Evolutionary conservation across 2,888 invertebrate species (phyloP).

Genomic region (Ectemnius continuus): DNA sequence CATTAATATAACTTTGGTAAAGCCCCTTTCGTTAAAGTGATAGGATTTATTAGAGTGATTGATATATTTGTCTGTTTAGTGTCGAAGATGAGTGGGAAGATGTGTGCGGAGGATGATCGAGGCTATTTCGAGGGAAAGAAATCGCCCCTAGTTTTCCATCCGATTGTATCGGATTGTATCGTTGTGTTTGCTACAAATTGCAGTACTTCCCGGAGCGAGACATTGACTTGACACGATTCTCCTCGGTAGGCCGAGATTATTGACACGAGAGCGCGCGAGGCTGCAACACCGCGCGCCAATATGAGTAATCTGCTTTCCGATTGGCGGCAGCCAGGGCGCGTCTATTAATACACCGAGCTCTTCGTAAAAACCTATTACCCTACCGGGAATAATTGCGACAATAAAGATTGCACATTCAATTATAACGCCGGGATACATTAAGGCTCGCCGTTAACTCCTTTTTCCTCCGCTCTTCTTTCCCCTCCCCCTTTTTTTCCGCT

Average conservation of each 20-base stretch:
- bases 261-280: slow-evolving; percentile 26
- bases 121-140: too few relatives aligned
- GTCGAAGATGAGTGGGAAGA: too few relatives aligned
- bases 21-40: too few relatives aligned
- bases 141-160: too few relatives aligned
- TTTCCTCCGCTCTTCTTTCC: slow-evolving; percentile 32
- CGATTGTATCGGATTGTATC: too few relatives aligned
- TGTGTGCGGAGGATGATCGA: too few relatives aligned
- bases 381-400: slow-evolving; percentile 46
- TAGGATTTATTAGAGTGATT: too few relatives aligned
- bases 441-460: slow-evolving; percentile 32
- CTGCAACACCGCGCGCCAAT: slow-evolving; percentile 6
- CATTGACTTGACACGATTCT: slow-evolving; percentile 49
- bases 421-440: slow-evolving; percentile 45
- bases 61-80: too few relatives aligned
- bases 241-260: slow-evolving; percentile 47
- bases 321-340: slow-evolving; percentile 5
- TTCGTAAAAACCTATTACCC: slow-evolving; percentile 30
- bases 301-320: slow-evolving; percentile 3
- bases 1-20: too few relatives aligned
- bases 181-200: neutral
- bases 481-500: neutral
- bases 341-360: slow-evolving; percentile 47
- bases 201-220: slow-evolving; percentile 29
- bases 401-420: slow-evolving; percentile 51